Percentiles rank a stretch among this genome's conserved stretches.
Conservation (phyloP, 2,888 invertebrate genomes). For the Psylliodes chrysocephalus region DNA sequence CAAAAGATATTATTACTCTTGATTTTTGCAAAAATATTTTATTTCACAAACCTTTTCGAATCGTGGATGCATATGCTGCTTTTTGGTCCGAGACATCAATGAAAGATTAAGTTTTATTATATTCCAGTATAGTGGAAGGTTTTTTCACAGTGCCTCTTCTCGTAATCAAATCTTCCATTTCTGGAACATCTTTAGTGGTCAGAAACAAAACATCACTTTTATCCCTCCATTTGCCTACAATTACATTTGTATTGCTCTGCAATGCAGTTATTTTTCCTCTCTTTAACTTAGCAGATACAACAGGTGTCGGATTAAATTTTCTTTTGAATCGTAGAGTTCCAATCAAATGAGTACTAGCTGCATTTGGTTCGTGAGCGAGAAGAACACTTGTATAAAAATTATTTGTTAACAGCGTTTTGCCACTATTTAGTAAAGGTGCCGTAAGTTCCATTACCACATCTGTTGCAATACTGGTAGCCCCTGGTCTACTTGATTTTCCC, state of each 20-base stretch:
- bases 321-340: too few species aligned
- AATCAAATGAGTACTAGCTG: conserved; percentile 12
- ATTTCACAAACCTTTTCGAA: too few species aligned
- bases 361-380: conserved; percentile 5
- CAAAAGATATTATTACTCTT: conserved; percentile 13
- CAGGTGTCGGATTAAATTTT: too few species aligned
- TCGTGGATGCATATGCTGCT: conserved; percentile 3
- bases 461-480: too few species aligned
- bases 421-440: conserved; percentile 3
- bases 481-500: conserved; percentile 5
- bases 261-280: not conserved
- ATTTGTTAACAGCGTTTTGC: not conserved
- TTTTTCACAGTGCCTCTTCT: conserved; percentile 13
- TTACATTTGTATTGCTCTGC: conserved; percentile 7
- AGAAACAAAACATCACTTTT: not conserved
- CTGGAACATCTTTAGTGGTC: not conserved
- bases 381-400: conserved; percentile 8
- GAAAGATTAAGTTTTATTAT: conserved; percentile 24
- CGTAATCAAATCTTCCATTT: not conserved
- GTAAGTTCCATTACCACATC: conserved; percentile 7
- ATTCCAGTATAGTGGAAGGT: conserved; percentile 25
- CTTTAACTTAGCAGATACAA: too few species aligned
- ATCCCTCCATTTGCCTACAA: too few species aligned
- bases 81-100: conserved; percentile 34
- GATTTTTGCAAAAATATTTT: conserved; percentile 7